Percentiles rank a stretch among this genome's conserved stretches.
Conservation (phyloP, 2,113 vertebrate species). For the Ancistrus triradiatus region DNA sequence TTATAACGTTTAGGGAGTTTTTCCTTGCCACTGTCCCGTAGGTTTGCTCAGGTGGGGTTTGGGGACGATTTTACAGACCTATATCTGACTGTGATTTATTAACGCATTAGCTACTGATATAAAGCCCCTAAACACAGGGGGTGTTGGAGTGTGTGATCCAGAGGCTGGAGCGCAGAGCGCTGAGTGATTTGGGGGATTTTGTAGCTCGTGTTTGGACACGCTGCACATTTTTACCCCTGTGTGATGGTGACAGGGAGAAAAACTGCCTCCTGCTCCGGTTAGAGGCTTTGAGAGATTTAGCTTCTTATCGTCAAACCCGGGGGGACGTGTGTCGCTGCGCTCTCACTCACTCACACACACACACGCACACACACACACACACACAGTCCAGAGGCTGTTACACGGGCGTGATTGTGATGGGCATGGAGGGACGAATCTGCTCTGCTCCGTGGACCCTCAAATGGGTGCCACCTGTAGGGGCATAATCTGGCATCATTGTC, state of each 20-base stretch:
- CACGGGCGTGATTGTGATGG: conserved; percentile 44
- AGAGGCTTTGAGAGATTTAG: conserved; percentile 34
- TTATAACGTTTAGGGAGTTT: no score
- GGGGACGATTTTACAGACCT: no score
- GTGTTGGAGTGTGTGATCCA: no score
- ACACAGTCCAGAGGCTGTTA: conserved; percentile 13
- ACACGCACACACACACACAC: conserved; percentile 1
- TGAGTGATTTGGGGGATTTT: no score
- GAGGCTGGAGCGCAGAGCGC: no score
- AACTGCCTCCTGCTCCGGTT: conserved; percentile 24
- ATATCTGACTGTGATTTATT: no score
- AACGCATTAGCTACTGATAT: no score
- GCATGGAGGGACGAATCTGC: conserved; percentile 45
- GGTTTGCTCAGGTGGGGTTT: no score
- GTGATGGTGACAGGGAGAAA: conserved; percentile 22
- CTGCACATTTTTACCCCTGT: conserved; percentile 7
- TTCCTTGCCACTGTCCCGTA: no score
- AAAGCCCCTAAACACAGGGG: no score
- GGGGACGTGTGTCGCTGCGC: conserved; percentile 30
- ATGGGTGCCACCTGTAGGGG: conserved; percentile 48
- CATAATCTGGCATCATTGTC: conserved; percentile 48
- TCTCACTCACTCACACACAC: conserved; percentile 15
- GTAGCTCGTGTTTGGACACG: no score
- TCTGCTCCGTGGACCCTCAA: conserved; percentile 51
- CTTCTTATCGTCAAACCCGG: conserved; percentile 33